phyloP scores from a whole-genome alignment of 2,888 invertebrate genomes.

The Lasioglossum oenotherae region DNA sequence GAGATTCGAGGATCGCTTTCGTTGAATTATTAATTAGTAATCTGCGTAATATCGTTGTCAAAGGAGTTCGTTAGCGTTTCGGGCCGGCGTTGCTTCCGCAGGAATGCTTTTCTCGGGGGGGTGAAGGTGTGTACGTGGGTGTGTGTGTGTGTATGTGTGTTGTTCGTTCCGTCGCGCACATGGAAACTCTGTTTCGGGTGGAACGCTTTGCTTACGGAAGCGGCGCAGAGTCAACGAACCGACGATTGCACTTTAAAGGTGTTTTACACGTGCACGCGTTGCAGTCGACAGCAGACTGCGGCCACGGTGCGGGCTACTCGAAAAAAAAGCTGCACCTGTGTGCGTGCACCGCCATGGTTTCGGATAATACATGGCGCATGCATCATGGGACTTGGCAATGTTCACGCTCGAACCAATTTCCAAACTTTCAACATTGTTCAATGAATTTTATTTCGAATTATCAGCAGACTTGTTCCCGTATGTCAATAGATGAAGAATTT shows the following conservation, averaged over 20 bases:
- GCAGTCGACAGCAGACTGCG: not conserved
- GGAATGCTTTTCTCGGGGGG: not conserved
- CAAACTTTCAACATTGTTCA: not conserved
- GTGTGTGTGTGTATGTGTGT: not conserved
- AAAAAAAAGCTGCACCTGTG: not conserved
- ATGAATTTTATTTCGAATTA: not conserved
- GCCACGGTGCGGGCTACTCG: not conserved
- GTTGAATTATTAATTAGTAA: slow-evolving; percentile 1
- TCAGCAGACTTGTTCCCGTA: too few species aligned
- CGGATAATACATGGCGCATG: not conserved
- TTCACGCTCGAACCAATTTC: not conserved
- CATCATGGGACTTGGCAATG: not conserved
- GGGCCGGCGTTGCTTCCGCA: not conserved
- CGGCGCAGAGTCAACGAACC: slow-evolving; percentile 66
- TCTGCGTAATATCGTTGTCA: slow-evolving; percentile 2
- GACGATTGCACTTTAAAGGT: slow-evolving; percentile 67
- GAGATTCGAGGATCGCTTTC: not conserved
- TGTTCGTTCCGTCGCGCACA: not conserved
- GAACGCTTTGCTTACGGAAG: slow-evolving; percentile 38
- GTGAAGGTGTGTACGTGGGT: not conserved
- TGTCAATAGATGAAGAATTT: too few species aligned
- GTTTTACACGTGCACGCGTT: slow-evolving; percentile 44
- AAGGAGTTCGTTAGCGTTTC: slow-evolving; percentile 1
- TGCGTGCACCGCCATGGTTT: not conserved
- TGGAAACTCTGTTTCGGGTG: slow-evolving; percentile 41